Base-by-base conservation (phyloP, 2,888 invertebrate species). In the Lucinisca nassula region DNA sequence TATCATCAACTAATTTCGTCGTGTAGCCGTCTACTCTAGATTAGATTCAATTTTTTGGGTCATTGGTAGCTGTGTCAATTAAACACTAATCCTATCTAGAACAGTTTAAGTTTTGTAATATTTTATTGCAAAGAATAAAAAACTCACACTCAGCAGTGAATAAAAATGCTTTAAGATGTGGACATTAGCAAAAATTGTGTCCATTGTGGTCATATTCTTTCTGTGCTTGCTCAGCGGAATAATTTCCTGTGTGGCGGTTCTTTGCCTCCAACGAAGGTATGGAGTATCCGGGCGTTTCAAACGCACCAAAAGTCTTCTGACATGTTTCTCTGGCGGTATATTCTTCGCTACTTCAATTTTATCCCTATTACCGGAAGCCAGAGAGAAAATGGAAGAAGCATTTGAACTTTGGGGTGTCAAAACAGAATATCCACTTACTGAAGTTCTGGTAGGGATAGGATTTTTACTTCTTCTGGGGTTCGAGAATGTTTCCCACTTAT, bases 291-390 rank as follows among this genome's bases (percentile, higher is more conserved):
- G 55, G 0, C 79, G 61, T 24, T 79, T 89, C 3, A 79, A 88
- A 49, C 78, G 84, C 8, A 81, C 81, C 0, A 78, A 92, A 3
- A 80, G 88, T 55, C 49, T 91, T 49, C 77, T 95, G 58, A 93
- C 92, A 85, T 96, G 96, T 83, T 91, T 96, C 72, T 94, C 95
- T 27, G 96, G 96, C 12, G 96, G 96, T 4, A 95, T 96, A 12
- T 96, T 96, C 87, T 92, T 96, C 14, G 96, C 95, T 0, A 95
- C 96, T 77, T 96, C 95, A 80, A 93, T 96, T 55, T 90, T 96
- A 3, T 94, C 95, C 73, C 91, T 96, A 12, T 88, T 96, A 32
- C 96, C 96, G 1, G 95, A 96, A 88, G 96, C 96, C 0, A 88
- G 94, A 40, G 94, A 95, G 70, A 92, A 94, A 67, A 93, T 96